phyloP scores from a whole-genome alignment of 2,888 invertebrate species.

The Prostheceraeus crozeri region DNA sequence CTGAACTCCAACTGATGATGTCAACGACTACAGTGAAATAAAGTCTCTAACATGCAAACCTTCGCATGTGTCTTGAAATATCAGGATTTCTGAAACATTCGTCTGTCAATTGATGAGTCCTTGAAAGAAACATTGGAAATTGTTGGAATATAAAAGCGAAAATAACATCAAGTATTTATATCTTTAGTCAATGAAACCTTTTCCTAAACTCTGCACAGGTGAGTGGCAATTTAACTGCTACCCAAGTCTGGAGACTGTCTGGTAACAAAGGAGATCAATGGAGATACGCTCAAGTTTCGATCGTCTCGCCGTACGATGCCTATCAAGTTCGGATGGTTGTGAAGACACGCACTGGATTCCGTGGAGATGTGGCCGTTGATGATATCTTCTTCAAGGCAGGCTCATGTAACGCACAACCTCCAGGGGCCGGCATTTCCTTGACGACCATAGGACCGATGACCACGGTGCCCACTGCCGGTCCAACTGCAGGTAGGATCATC shows the following conservation, averaged over 20 bases:
- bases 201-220: neutral
- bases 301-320: conserved; percentile 26
- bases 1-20: no score
- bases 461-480: conserved; percentile 9
- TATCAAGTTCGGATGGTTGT: conserved; percentile 40
- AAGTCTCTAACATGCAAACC: no score
- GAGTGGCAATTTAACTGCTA: conserved; percentile 1
- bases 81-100: no score
- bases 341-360: neutral
- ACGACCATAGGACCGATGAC: conserved; percentile 7
- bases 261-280: conserved; percentile 49
- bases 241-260: conserved; percentile 30
- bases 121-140: no score
- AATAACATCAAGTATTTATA: no score
- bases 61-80: no score
- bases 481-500: no score
- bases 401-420: conserved; percentile 15
- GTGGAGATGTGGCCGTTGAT: conserved; percentile 41
- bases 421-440: neutral
- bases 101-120: no score
- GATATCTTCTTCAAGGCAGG: conserved; percentile 38
- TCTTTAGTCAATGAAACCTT: no score
- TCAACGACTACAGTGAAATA: no score
- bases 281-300: conserved; percentile 41
- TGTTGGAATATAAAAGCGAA: no score